Percentiles rank a stretch among this genome's conserved stretches.
Evolutionary conservation across 2,113 vertebrate species (phyloP).

Genomic region (Scomber colias): DNA sequence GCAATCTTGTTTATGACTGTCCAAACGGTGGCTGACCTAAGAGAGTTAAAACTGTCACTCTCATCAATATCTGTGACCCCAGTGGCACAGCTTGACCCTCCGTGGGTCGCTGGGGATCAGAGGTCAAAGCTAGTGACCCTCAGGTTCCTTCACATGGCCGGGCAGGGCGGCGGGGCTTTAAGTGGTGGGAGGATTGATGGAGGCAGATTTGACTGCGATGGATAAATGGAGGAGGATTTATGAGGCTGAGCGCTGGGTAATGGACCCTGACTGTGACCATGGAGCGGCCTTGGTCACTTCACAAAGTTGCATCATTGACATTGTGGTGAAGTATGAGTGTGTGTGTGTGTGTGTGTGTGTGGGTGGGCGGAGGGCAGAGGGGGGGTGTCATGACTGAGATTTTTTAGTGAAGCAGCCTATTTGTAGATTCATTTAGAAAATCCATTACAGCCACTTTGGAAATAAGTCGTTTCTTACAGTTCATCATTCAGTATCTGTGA

Average conservation of each 20-base stretch:
- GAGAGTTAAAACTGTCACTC: slow-evolving; percentile 54
- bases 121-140: slow-evolving; percentile 50
- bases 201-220: slow-evolving; percentile 45
- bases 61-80: slow-evolving; percentile 56
- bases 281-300: slow-evolving; percentile 48
- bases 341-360: not conserved
- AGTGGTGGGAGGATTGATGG: slow-evolving; percentile 63
- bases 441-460: slow-evolving; percentile 34
- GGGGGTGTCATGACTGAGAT: no score
- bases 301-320: slow-evolving; percentile 43
- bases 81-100: slow-evolving; percentile 36
- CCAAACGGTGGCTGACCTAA: slow-evolving; percentile 41
- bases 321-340: slow-evolving; percentile 7
- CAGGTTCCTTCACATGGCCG: slow-evolving; percentile 47
- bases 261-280: slow-evolving; percentile 65
- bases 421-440: slow-evolving; percentile 45
- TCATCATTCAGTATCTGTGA: slow-evolving; percentile 24
- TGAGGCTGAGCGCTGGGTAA: slow-evolving; percentile 55
- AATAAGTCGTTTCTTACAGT: not conserved
- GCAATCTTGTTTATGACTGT: slow-evolving; percentile 38
- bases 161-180: not conserved
- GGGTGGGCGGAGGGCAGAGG: no score
- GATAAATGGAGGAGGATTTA: slow-evolving; percentile 69
- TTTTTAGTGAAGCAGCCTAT: not conserved
- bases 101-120: slow-evolving; percentile 19